Evolutionary conservation across 2,888 invertebrate genomes (phyloP).

Genomic region (Octonoba sinensis): DNA sequence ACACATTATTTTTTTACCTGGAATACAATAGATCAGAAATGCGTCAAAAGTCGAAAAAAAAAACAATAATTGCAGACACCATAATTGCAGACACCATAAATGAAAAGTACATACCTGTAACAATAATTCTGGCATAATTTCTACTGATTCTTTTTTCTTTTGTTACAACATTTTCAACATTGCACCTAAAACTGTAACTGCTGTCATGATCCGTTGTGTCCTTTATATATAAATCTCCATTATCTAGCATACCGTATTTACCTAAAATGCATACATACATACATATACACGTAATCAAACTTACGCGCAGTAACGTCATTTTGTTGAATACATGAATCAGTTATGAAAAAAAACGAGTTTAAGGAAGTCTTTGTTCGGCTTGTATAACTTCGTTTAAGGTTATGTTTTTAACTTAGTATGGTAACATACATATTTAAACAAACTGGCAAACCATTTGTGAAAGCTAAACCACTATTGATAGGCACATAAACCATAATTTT

Average conservation of each 20-base stretch:
- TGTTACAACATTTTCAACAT: conserved; percentile 91
- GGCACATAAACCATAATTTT: too few species aligned
- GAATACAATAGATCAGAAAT: too few species aligned
- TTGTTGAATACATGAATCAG: not conserved
- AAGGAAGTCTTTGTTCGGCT: too few species aligned
- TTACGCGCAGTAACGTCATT: not conserved
- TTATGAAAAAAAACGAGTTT: not conserved
- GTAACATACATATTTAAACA: too few species aligned
- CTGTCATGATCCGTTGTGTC: conserved; percentile 46
- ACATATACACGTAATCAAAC: not conserved
- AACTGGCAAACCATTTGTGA: too few species aligned
- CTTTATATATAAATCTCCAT: conserved; percentile 52
- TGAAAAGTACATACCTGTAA: conserved; percentile 92
- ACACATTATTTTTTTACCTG: too few species aligned
- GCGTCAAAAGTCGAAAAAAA: too few species aligned
- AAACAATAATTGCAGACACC: too few species aligned
- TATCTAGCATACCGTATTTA: conserved; percentile 50
- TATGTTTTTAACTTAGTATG: too few species aligned
- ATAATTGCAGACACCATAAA: too few species aligned
- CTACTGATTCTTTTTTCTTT: conserved; percentile 93
- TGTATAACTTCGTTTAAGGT: too few species aligned
- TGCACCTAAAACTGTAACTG: conserved; percentile 74
- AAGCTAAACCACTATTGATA: too few species aligned
- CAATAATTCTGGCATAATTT: conserved; percentile 92
- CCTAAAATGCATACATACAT: conserved; percentile 18